Evolutionary conservation across 2,113 vertebrate genomes (phyloP), one percentile per base, ranked within the genome.

Genomic region (Sebastes fasciatus): DNA sequence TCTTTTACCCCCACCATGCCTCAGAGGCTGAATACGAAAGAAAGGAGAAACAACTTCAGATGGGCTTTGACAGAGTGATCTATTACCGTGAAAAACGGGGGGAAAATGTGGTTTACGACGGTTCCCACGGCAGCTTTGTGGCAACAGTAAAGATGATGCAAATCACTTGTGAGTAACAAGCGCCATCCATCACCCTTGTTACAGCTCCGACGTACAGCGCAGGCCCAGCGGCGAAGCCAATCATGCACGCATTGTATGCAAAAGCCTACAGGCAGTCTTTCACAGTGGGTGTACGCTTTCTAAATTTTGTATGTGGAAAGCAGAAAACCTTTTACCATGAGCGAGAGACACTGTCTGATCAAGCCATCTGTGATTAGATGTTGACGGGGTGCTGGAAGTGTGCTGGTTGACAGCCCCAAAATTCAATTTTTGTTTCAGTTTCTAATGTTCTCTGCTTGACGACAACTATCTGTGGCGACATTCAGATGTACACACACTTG

Each of bases 111-210:
- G 64, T 91, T 88, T 83, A 79, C 80, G 84, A 74, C 46, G 79
- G 79, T 71, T 92, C 76, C 66, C 69, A 40, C 10, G 55, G 81
- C 88, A 88, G 86, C 69, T 82, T 83, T 76, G 64, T 83, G 78
- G 84, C 77, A 91, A 90, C 72, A 21, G 74, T 80, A 73, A 90
- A 92, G 80, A 92, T 92, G 89, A 94, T 94, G 92, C 87, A 94
- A 92, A 95, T 93, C 82, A 90, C 83, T 85, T 75, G 85, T 88
- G 89, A 88, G 84, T 86, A 91, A 92, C 90, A 90, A 86, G 83
- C 86, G 87, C 85, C 86, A 94, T 95, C 92, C 92, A 94, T 94
- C 91, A 93, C 62, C 80, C 85, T 85, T 57, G 76, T 92, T 90
- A 83, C 65, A 67, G 82, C 71, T 66, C 64, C 48, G 58, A 77